phyloP scores from a whole-genome alignment of 2,113 vertebrate species.

The Amphiprion ocellaris region DNA sequence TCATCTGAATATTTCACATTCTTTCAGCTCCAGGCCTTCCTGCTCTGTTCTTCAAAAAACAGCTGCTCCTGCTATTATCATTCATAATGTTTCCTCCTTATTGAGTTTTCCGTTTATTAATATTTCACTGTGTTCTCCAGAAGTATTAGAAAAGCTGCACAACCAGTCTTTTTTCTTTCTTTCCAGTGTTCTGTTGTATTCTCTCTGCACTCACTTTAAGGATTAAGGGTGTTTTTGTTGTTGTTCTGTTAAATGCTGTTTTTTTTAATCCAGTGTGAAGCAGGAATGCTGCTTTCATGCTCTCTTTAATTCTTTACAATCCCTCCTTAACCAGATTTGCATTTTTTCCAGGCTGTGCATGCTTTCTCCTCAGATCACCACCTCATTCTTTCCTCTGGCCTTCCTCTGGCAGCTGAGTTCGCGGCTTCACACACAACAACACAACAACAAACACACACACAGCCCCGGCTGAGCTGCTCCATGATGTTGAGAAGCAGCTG shows the following conservation, averaged over 20 bases:
- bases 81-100: constrained; percentile 15
- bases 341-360: constrained; percentile 27
- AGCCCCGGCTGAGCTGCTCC: constrained; percentile 40
- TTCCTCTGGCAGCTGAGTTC: constrained; percentile 30
- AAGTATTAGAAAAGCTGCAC: not conserved
- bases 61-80: not conserved
- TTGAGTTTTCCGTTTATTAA: constrained; percentile 12
- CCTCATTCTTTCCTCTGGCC: constrained; percentile 33
- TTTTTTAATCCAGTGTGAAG: constrained; percentile 9
- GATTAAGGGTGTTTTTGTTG: constrained; percentile 21
- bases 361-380: constrained; percentile 23
- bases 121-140: not conserved
- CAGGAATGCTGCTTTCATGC: not conserved
- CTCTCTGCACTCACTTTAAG: constrained; percentile 13
- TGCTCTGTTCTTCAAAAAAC: not conserved
- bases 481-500: constrained; percentile 43
- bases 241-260: not conserved
- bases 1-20: constrained; percentile 35
- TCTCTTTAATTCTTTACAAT: constrained; percentile 26
- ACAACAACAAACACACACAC: constrained; percentile 12
- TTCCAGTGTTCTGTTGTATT: constrained; percentile 12
- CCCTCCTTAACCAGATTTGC: constrained; percentile 22
- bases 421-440: not conserved
- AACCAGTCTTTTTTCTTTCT: not conserved
- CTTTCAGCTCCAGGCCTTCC: constrained; percentile 2